Percentiles rank a stretch among this genome's conserved stretches.
Evolutionary conservation across 2,797 vertebrate genomes (phyloP).

Genomic region (Liparis tanakae): DNA sequence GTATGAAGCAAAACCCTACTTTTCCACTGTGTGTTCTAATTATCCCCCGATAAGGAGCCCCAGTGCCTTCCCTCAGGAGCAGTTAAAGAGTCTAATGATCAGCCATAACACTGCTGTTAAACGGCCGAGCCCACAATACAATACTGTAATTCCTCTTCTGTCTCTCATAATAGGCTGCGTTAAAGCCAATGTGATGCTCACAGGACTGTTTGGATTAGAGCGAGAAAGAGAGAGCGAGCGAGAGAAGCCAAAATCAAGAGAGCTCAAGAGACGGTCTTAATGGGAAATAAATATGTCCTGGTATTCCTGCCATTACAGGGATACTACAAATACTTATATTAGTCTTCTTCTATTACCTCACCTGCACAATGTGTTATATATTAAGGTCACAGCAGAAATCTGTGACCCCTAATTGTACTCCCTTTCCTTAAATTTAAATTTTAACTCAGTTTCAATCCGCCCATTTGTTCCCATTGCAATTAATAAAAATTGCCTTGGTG

Average conservation of each 20-base stretch:
- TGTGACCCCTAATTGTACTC: conserved; percentile 22
- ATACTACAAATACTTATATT: conserved; percentile 51
- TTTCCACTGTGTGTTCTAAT: conserved; percentile 75
- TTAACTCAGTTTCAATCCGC: conserved; percentile 19
- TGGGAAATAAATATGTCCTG: conserved; percentile 64
- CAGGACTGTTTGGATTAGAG: conserved; percentile 71
- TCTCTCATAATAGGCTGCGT: conserved; percentile 82
- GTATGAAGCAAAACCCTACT: conserved; percentile 62
- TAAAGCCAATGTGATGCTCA: conserved; percentile 71
- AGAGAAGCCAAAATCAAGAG: conserved; percentile 32
- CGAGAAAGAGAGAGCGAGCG: conserved; percentile 46
- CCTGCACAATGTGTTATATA: conserved; percentile 17
- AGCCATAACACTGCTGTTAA: conserved; percentile 82
- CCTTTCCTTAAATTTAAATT: conserved; percentile 26
- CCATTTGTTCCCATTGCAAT: not conserved
- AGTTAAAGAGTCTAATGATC: conserved; percentile 84
- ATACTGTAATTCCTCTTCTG: conserved; percentile 82
- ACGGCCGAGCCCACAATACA: conserved; percentile 79
- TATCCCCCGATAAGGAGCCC: conserved; percentile 71
- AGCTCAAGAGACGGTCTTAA: conserved; percentile 45
- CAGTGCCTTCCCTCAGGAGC: conserved; percentile 69
- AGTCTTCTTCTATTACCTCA: conserved; percentile 53
- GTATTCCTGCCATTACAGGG: conserved; percentile 55
- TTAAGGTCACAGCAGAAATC: conserved; percentile 27
- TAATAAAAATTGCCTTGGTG: not conserved